Evolutionary conservation across 2,888 invertebrate species (phyloP).

Genomic region (Ornithoptera alexandrae): DNA sequence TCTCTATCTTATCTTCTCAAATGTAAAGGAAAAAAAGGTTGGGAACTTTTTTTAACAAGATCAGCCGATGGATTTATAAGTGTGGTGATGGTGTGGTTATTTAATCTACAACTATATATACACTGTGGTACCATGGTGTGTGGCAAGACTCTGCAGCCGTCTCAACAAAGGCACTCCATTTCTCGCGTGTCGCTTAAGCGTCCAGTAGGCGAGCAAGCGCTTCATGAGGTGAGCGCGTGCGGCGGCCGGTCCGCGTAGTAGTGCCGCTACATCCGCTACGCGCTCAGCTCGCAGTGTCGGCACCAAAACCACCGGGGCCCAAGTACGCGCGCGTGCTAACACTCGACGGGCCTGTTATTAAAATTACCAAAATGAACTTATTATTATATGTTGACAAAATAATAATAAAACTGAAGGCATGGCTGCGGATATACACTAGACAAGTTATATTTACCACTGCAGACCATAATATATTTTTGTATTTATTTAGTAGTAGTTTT

Average conservation of each 20-base stretch:
- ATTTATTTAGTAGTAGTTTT: too few species aligned
- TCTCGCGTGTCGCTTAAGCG: constrained; percentile 94
- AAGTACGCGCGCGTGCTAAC: constrained; percentile 92
- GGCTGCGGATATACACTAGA: too few species aligned
- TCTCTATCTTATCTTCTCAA: too few species aligned
- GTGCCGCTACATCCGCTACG: constrained; percentile 90
- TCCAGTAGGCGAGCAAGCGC: constrained; percentile 97
- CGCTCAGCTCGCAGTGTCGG: constrained; percentile 95
- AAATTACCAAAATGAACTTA: not conserved
- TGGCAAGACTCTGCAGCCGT: constrained; percentile 69
- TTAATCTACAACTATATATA: not conserved
- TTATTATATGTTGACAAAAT: not conserved
- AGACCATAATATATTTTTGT: too few species aligned
- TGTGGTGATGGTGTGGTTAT: too few species aligned
- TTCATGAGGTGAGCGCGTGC: constrained; percentile 93
- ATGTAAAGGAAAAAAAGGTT: too few species aligned
- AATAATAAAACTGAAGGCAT: too few species aligned
- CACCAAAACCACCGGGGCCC: constrained; percentile 94
- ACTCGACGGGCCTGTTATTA: constrained; percentile 85
- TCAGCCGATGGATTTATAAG: too few species aligned
- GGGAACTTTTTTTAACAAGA: too few species aligned
- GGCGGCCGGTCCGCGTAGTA: constrained; percentile 82
- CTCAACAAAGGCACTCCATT: constrained; percentile 97
- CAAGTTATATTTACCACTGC: too few species aligned
- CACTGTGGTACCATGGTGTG: constrained; percentile 45